These are phyloP conservation scores for Coturnix japonica DNA, from an alignment of 2,113 vertebrate species.

Conservation along the genomic window DNA sequence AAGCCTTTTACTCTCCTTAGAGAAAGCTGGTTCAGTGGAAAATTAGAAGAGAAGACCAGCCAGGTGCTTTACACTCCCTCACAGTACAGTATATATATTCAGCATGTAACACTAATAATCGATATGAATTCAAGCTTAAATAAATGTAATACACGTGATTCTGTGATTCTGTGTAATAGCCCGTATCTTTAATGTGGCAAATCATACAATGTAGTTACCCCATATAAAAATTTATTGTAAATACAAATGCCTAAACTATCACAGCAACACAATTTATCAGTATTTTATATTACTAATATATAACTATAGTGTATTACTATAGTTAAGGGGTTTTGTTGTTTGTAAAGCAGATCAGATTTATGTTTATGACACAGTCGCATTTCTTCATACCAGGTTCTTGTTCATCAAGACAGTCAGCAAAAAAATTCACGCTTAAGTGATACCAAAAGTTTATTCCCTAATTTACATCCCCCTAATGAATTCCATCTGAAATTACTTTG, in stretches of 20 bases:
- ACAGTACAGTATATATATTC: background rate
- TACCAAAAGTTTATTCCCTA: background rate
- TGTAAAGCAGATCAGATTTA: background rate
- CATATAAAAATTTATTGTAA: background rate
- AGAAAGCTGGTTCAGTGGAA: conserved; percentile 9
- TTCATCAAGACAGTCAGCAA: background rate
- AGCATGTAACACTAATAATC: background rate
- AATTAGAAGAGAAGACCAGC: background rate
- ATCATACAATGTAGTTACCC: background rate
- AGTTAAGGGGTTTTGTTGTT: background rate
- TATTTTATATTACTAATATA: too few relatives aligned
- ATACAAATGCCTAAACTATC: background rate
- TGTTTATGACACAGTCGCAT: background rate
- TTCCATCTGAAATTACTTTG: background rate
- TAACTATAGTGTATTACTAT: too few relatives aligned
- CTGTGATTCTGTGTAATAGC: too few relatives aligned
- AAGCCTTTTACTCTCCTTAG: conserved; percentile 4
- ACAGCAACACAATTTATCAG: background rate
- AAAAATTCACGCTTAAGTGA: background rate
- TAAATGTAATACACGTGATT: background rate
- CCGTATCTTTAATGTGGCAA: background rate
- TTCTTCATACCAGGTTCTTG: background rate
- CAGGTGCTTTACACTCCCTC: background rate
- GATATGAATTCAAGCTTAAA: background rate
- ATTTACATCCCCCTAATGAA: background rate